These are phyloP conservation scores for Glossophaga mutica DNA, from an alignment of 2,797 vertebrate species.

Conservation along the genomic window DNA sequence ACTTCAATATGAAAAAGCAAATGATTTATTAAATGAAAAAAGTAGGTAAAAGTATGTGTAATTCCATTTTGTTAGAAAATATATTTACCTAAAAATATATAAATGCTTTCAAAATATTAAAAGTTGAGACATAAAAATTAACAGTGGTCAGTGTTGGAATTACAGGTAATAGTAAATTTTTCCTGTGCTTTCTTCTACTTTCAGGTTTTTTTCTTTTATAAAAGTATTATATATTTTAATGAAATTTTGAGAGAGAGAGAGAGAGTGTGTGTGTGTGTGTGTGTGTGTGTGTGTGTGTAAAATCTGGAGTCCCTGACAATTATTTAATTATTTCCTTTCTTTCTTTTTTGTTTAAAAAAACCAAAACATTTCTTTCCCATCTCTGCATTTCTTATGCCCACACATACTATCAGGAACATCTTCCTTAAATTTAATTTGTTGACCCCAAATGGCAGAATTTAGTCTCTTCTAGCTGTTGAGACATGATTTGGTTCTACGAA, in stretches of 20 bases:
- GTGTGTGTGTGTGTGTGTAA: background rate
- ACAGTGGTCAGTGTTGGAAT: background rate
- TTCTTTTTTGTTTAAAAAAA: background rate
- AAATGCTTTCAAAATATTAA: background rate
- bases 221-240: background rate
- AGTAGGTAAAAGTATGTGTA: background rate
- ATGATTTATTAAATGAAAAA: background rate
- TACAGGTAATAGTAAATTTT: background rate
- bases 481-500: background rate
- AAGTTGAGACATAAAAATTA: background rate
- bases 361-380: background rate
- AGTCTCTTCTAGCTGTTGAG: background rate
- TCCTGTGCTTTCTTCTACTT: background rate
- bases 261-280: background rate
- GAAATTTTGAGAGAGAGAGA: no score
- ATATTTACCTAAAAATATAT: background rate
- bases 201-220: background rate
- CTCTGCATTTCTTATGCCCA: background rate
- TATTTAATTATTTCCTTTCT: background rate
- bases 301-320: background rate
- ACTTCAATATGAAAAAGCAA: slow-evolving; percentile 1
- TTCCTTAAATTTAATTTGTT: background rate
- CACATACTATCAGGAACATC: background rate
- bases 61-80: background rate
- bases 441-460: background rate